Conservation (phyloP, 2,888 invertebrate species). For the Caenorhabditis japonica region DNA sequence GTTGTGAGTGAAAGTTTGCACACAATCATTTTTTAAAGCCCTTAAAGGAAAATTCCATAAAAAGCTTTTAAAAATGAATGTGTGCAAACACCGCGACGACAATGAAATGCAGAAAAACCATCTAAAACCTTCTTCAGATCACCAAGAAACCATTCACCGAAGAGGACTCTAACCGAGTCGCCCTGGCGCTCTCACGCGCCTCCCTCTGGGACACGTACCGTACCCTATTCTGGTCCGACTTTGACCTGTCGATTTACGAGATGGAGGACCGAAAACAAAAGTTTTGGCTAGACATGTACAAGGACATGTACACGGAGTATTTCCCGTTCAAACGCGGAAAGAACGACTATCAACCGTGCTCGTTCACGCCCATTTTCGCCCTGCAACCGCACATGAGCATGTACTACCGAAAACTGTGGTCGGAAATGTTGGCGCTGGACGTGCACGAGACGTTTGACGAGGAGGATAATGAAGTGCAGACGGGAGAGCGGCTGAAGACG, state of each 20-base stretch:
- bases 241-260: slow-evolving; percentile 72
- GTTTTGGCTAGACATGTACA: slow-evolving; percentile 88
- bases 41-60: too few relatives aligned
- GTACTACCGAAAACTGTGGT: slow-evolving; percentile 75
- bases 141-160: slow-evolving; percentile 66
- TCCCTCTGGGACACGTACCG: slow-evolving; percentile 75
- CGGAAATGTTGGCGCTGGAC: slow-evolving; percentile 76
- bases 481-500: slow-evolving; percentile 74
- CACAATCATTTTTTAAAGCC: too few relatives aligned
- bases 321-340: slow-evolving; percentile 84
- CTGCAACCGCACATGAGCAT: slow-evolving; percentile 79
- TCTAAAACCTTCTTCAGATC: slow-evolving; percentile 47
- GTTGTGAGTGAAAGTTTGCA: slow-evolving; percentile 50
- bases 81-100: too few relatives aligned
- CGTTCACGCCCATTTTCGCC: slow-evolving; percentile 87
- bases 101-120: too few relatives aligned
- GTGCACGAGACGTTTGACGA: slow-evolving; percentile 74
- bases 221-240: slow-evolving; percentile 76
- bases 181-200: slow-evolving; percentile 68
- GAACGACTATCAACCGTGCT: slow-evolving; percentile 87
- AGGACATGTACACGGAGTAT: slow-evolving; percentile 87
- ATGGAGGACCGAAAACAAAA: slow-evolving; percentile 79
- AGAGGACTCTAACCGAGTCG: slow-evolving; percentile 63
- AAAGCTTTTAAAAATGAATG: too few relatives aligned
- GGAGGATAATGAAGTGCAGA: slow-evolving; percentile 71